phyloP scores from a whole-genome alignment of 1,140 invertebrate species.

The Drosophila orena region DNA sequence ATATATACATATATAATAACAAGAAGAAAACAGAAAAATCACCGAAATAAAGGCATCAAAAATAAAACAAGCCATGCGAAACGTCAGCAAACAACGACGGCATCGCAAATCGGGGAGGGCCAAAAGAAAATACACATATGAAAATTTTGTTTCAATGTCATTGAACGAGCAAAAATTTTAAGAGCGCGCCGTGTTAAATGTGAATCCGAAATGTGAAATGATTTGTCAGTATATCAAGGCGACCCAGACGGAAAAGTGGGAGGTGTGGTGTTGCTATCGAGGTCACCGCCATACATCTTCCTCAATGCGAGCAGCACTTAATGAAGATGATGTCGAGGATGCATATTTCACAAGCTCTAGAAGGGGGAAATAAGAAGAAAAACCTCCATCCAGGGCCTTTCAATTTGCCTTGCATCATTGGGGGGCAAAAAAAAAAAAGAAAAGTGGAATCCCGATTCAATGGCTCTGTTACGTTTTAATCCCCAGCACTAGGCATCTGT shows the following conservation, averaged over 20 bases:
- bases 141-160: slow-evolving; percentile 82
- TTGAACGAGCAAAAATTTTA: slow-evolving; percentile 74
- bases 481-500: slow-evolving; percentile 38
- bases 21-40: slow-evolving; percentile 3
- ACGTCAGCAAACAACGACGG: slow-evolving; percentile 58
- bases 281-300: slow-evolving; percentile 48
- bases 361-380: background rate
- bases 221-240: slow-evolving; percentile 78
- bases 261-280: slow-evolving; percentile 34
- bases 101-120: slow-evolving; percentile 16
- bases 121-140: slow-evolving; percentile 13
- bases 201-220: slow-evolving; percentile 68
- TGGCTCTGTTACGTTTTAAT: slow-evolving; percentile 54
- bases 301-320: slow-evolving; percentile 57
- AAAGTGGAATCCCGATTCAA: slow-evolving; percentile 19
- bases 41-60: slow-evolving; percentile 9
- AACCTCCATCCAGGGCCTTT: slow-evolving; percentile 35
- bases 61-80: slow-evolving; percentile 44
- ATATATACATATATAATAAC: too few species aligned
- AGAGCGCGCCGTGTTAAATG: slow-evolving; percentile 45
- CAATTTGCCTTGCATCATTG: slow-evolving; percentile 50
- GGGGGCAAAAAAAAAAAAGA: background rate
- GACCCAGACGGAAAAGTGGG: slow-evolving; percentile 32
- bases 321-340: slow-evolving; percentile 66
- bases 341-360: slow-evolving; percentile 39